Conservation (phyloP, 2,113 vertebrate genomes). For the Macrotis lagotis region DNA sequence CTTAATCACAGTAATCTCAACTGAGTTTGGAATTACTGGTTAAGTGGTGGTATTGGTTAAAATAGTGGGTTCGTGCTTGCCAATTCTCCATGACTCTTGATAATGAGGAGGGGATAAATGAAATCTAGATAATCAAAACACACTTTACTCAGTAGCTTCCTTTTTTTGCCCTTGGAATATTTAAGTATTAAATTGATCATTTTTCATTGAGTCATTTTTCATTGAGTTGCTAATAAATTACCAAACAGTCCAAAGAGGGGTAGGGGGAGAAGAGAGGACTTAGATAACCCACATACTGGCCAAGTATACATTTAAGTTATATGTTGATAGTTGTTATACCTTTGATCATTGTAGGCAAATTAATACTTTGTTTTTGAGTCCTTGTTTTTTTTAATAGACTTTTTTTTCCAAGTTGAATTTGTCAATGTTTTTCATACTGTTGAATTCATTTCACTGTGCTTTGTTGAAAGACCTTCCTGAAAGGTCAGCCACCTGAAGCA, state of each 20-base stretch:
- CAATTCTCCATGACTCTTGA: neutral
- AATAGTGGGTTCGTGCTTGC: neutral
- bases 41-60: neutral
- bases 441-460: neutral
- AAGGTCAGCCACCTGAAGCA: neutral
- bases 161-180: neutral
- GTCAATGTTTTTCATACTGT: neutral
- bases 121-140: neutral
- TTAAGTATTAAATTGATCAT: neutral
- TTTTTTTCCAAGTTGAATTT: neutral
- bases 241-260: neutral
- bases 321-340: neutral
- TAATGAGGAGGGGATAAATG: neutral
- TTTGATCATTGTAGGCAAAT: neutral
- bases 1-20: neutral
- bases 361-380: neutral
- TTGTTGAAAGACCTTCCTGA: neutral
- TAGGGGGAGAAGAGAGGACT: neutral
- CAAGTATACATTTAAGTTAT: neutral
- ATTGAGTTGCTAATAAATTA: neutral
- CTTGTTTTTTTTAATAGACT: neutral
- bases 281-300: neutral
- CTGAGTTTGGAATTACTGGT: neutral
- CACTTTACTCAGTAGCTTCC: neutral
- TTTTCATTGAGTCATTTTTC: neutral